Base-by-base conservation (phyloP, 2,888 invertebrate genomes). In the Druceiella hillmani region DNA sequence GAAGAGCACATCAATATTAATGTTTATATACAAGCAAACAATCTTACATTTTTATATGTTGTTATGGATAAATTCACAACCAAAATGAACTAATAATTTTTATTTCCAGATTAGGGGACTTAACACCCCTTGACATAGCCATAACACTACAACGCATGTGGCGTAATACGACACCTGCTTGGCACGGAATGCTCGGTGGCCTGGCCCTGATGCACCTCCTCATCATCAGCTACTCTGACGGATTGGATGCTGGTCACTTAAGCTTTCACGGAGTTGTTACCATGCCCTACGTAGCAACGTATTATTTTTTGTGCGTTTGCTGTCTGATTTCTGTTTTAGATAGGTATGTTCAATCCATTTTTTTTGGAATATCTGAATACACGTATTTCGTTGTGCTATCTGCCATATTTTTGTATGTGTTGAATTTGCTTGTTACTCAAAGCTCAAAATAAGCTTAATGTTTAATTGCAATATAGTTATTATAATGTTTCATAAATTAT, bases 181-280 rank as follows among this genome's bases (percentile, higher is more conserved):
- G 76, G 49, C 78, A 76, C 52, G 79, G 79, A 0, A 59, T 79
- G 3, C 61, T 79, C 1, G 79, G 74, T 0, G 79, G 79, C 0
- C 45, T 79, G 10, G 69, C 76, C 0, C 55, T 79, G 14, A 73
- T 78, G 57, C 79, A 79, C 46, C 65, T 76, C 24, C 61, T 78
- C 1, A 67, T 78, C 6, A 66, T 79, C 49, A 66, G 74, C 47
- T 71, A 71, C 44, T 75, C 75, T 0, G 67, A 73, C 27, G 60
- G 63, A 2, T 36, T 70, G 37, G 71, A 68, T 22, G 67, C 67
- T 1, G 66, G 64, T 0, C 72, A 72, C 17, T 49, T 71, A 12
- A 65, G 70, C 0, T 71, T 72, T 51, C 72, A 71, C 26, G 62
- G 70, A 0, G 64, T 66, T 1, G 65, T 70, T 26, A 69, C 71